Evolutionary conservation across 2,888 invertebrate genomes (phyloP).

Genomic region (Nomada ruficornis): DNA sequence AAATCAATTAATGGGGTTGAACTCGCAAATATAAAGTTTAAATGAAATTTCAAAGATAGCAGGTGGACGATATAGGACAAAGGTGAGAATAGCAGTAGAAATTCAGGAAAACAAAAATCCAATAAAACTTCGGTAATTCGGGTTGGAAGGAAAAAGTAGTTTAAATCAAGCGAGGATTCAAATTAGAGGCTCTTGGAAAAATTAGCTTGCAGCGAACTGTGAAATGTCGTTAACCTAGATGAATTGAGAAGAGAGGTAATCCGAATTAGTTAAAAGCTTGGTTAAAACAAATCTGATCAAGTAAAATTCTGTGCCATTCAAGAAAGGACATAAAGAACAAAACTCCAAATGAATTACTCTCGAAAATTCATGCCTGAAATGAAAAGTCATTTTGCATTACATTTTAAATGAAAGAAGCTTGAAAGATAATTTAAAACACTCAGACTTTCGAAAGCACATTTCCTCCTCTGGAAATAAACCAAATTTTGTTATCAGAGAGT

Average conservation of each 20-base stretch:
- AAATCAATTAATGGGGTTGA: no score
- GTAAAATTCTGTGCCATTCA: not conserved
- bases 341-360: no score
- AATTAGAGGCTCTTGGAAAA: constrained; percentile 18
- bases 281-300: constrained; percentile 5
- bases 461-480: no score
- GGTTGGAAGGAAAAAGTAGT: not conserved
- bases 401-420: not conserved
- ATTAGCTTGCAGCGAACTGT: constrained; percentile 1
- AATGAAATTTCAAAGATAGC: not conserved
- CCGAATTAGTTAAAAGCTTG: constrained; percentile 16
- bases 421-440: no score
- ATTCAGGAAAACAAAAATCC: not conserved
- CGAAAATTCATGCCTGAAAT: no score
- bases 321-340: not conserved
- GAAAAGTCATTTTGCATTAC: not conserved
- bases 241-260: constrained; percentile 21
- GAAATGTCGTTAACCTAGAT: constrained; percentile 23
- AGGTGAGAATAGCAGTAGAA: not conserved
- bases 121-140: constrained; percentile 9
- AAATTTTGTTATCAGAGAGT: no score
- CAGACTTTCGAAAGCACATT: no score
- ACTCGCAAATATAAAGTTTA: no score
- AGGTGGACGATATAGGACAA: not conserved
- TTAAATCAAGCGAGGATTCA: constrained; percentile 11